Conservation (phyloP, 2,113 vertebrate species). For the Suricata suricatta region DNA sequence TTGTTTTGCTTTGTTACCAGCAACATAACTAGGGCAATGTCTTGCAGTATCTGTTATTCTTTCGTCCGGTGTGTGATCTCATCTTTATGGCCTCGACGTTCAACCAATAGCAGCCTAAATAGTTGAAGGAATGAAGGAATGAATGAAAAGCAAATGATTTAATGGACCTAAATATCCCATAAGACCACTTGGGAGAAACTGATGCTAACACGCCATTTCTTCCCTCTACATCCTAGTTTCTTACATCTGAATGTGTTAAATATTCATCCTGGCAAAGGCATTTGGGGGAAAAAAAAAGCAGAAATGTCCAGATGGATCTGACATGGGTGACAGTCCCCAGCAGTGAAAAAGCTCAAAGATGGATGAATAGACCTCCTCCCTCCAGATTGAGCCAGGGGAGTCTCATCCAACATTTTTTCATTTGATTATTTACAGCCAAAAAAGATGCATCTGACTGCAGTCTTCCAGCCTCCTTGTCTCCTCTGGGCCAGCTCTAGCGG, state of each 20-base stretch:
- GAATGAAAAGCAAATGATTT: background rate
- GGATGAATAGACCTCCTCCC: constrained; percentile 6
- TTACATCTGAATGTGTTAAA: constrained; percentile 37
- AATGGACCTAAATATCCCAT: background rate
- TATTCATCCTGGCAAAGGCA: constrained; percentile 59
- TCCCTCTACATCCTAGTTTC: constrained; percentile 46
- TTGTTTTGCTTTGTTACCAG: background rate
- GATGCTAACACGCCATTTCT: background rate
- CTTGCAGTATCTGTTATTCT: background rate
- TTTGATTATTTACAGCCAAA: constrained; percentile 33
- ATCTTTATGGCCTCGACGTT: background rate
- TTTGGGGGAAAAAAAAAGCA: background rate
- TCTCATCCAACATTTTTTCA: constrained; percentile 16
- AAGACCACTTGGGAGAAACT: background rate
- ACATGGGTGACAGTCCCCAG: constrained; percentile 48
- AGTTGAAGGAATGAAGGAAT: background rate
- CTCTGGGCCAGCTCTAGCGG: background rate
- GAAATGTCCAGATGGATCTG: constrained; percentile 60
- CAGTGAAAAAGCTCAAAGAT: constrained; percentile 40
- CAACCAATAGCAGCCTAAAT: background rate
- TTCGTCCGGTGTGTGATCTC: background rate
- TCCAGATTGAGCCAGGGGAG: background rate
- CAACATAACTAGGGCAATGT: background rate
- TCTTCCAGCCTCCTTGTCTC: background rate
- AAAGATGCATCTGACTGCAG: background rate